Percentiles rank a stretch among this genome's conserved stretches.
Evolutionary conservation across 1,140 invertebrate species (phyloP).

Genomic region (Hestina assimilis): DNA sequence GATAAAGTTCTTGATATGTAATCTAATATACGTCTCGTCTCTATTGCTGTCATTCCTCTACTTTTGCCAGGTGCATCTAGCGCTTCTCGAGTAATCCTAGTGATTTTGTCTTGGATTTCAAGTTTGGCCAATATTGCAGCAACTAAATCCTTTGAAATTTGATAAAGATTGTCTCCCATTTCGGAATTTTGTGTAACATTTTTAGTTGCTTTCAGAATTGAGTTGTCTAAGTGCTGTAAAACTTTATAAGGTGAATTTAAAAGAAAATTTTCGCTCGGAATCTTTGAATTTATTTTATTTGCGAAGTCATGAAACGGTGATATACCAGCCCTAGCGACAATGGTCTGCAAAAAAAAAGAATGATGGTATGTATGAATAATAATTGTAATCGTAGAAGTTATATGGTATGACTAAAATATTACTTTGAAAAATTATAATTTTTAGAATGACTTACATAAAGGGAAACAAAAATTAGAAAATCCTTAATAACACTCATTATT

Average conservation of each 20-base stretch:
- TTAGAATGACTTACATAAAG: too few relatives aligned
- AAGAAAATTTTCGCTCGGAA: conserved; percentile 40
- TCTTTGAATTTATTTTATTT: conserved; percentile 45
- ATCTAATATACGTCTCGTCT: conserved; percentile 68
- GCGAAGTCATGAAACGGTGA: conserved; percentile 62
- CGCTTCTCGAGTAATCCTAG: conserved; percentile 64
- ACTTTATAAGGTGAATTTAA: conserved; percentile 55
- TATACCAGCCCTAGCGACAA: conserved; percentile 41
- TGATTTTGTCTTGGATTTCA: conserved; percentile 70
- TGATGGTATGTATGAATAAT: background rate
- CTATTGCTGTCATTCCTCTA: conserved; percentile 68
- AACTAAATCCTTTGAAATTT: conserved; percentile 66
- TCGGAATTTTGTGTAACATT: conserved; percentile 66
- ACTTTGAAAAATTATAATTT: too few relatives aligned
- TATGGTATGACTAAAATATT: too few relatives aligned
- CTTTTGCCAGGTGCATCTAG: conserved; percentile 63
- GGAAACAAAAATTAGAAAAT: too few relatives aligned
- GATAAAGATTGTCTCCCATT: conserved; percentile 66
- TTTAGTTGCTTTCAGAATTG: conserved; percentile 56
- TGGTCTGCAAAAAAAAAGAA: conserved; percentile 35
- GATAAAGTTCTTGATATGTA: conserved; percentile 68
- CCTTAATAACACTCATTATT: too few relatives aligned
- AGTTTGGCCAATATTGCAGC: conserved; percentile 60
- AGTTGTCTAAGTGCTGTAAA: conserved; percentile 57
- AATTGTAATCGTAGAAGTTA: background rate